Percentiles rank a stretch among this genome's conserved stretches.
Conservation (phyloP, 2,113 vertebrate species). For the Taurulus bubalis region DNA sequence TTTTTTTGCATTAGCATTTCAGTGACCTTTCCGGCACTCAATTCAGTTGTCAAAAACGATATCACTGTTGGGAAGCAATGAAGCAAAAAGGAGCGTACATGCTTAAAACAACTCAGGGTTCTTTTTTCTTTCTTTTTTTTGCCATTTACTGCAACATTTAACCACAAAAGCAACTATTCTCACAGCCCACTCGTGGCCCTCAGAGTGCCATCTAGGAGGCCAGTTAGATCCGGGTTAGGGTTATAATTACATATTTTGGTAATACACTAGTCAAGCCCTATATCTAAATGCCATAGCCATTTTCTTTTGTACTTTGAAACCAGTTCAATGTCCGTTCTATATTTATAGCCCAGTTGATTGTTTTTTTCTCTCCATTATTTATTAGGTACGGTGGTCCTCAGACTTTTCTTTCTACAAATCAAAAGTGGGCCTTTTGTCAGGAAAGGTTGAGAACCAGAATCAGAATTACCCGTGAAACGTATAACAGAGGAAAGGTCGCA, state of each 20-base stretch:
- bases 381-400: too few species aligned
- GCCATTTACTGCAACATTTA: neutral
- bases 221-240: neutral
- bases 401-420: too few species aligned
- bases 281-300: neutral
- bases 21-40: slow-evolving; percentile 68
- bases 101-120: slow-evolving; percentile 25
- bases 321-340: too few species aligned
- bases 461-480: slow-evolving; percentile 1
- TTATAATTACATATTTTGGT: neutral
- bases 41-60: slow-evolving; percentile 46
- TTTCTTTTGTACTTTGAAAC: too few species aligned
- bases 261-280: neutral
- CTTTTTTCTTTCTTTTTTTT: too few species aligned
- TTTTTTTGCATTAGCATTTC: slow-evolving; percentile 56
- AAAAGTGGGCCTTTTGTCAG: too few species aligned
- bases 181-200: too few species aligned
- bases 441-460: too few species aligned
- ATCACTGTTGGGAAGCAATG: slow-evolving; percentile 17
- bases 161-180: neutral
- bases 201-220: neutral
- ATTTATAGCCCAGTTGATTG: too few species aligned
- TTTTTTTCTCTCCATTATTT: too few species aligned
- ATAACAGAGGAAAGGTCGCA: neutral
- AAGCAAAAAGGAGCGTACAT: slow-evolving; percentile 25